phyloP scores from a whole-genome alignment of 2,797 vertebrate species.

The Leuciscus waleckii region DNA sequence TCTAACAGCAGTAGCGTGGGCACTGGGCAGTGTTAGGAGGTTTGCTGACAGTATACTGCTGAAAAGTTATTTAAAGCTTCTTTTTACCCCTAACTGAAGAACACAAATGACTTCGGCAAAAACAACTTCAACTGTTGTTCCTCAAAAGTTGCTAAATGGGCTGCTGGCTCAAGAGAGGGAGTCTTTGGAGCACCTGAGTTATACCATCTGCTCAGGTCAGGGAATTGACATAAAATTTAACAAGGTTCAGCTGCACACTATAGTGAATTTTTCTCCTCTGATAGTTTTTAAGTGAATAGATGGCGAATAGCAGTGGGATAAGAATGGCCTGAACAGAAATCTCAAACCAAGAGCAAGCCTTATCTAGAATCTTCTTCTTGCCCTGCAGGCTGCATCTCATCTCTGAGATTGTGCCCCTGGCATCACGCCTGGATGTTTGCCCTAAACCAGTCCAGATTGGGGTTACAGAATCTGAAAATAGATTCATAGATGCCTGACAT shows the following conservation, averaged over 20 bases:
- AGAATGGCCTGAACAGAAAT: slow-evolving; percentile 5
- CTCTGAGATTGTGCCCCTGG: not conserved
- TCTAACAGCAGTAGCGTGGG: not conserved
- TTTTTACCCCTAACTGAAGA: not conserved
- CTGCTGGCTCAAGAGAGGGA: slow-evolving; percentile 9
- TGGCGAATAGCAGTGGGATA: not conserved
- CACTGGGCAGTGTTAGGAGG: not conserved
- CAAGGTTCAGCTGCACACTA: slow-evolving; percentile 35
- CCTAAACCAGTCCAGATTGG: slow-evolving; percentile 31
- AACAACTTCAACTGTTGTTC: slow-evolving; percentile 2
- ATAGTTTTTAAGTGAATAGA: slow-evolving; percentile 5
- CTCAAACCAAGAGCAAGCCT: not conserved
- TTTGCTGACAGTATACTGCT: not conserved
- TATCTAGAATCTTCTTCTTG: slow-evolving; percentile 1
- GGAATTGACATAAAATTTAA: slow-evolving; percentile 23
- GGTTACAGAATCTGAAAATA: slow-evolving; percentile 39
- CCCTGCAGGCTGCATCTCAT: slow-evolving; percentile 28
- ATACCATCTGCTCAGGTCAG: slow-evolving; percentile 30
- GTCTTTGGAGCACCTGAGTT: slow-evolving; percentile 8
- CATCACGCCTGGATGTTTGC: not conserved
- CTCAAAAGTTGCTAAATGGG: slow-evolving; percentile 15
- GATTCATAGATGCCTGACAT: slow-evolving; percentile 35
- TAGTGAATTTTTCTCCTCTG: not conserved
- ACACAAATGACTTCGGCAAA: no score
- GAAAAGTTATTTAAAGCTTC: not conserved